Evolutionary conservation across 2,113 vertebrate genomes (phyloP), one percentile per base, ranked within the genome.

Genomic region (Burhinus bistriatus): DNA sequence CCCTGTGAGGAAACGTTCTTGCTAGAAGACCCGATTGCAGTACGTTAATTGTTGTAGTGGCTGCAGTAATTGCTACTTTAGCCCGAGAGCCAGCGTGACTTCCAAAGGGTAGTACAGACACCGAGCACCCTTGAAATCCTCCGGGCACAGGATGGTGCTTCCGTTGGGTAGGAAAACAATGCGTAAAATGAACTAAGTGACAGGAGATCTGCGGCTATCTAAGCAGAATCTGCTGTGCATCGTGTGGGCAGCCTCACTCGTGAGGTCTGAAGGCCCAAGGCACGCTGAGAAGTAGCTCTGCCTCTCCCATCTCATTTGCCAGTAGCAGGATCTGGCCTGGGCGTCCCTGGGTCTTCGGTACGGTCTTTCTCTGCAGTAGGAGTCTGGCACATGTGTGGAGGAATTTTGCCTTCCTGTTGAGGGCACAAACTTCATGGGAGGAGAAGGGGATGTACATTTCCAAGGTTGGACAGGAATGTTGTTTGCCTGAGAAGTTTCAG

Each of bases 61-160:
- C 69, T 71, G 26, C 61, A 55, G 26, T 70, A 78, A 51, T 91
- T 81, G 10, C 65, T 75, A 5, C n/a, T 45, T 57, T 27, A 72
- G 36, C 52, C 44, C 40, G 51, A 55, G 57, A 89, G 86, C 45
- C 44, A 29, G 44, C 3, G 71, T 54, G 72, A 20, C 45, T 73
- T 38, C 38, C 49, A 68, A 47, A 30, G 9, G 30, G 17, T 36
- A 12, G 23, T 15, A 11, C 6, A 32, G 72, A 22, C 47, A 64
- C 38, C 92, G 78, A 61, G 52, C 81, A 94, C 45, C 57, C n/a
- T 62, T 61, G 40, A 95, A 82, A 38, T 78, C 58, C 42, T 89
- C 32, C 86, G 62, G 62, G 29, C 26, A 12, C 34, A 36, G n/a
- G 32, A 23, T 84, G 52, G 14, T 82, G 49, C 62, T 77, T 36